These are phyloP conservation scores for Pediacus dermestoides DNA, from an alignment of 2,888 invertebrate species.

Conservation along the genomic window DNA sequence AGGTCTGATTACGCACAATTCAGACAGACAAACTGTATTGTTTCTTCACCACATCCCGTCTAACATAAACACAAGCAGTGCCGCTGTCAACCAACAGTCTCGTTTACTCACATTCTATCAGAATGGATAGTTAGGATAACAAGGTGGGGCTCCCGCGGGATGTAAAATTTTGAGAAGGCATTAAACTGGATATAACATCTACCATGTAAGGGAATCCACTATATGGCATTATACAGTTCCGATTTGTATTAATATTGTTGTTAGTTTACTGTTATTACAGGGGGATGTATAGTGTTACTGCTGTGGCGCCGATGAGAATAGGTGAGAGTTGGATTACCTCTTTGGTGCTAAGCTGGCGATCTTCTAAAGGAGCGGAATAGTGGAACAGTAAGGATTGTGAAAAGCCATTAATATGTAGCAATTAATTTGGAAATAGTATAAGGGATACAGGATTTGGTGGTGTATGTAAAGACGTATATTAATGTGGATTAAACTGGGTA, in stretches of 20 bases:
- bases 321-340: constrained; percentile 22
- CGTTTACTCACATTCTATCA: constrained; percentile 23
- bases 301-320: constrained; percentile 14
- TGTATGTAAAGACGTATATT: constrained; percentile 9
- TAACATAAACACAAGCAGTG: no score
- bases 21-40: no score
- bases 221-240: constrained; percentile 20
- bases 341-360: no score
- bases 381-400: no score
- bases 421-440: constrained; percentile 15
- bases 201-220: constrained; percentile 19
- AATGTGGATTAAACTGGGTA: constrained; percentile 9
- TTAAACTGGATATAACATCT: constrained; percentile 24
- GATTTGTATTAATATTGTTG: constrained; percentile 30
- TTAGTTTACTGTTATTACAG: constrained; percentile 21
- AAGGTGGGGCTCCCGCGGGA: constrained; percentile 23
- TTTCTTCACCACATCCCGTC: no score
- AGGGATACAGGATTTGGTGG: constrained; percentile 10
- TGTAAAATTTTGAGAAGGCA: constrained; percentile 26
- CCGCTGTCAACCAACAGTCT: no score
- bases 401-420: constrained; percentile 10
- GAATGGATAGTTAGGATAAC: constrained; percentile 25
- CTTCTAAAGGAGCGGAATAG: no score
- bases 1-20: no score
- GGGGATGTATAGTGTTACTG: constrained; percentile 15